Evolutionary conservation across 2,888 invertebrate species (phyloP), one percentile per base, ranked within the genome.

Genomic region (Glaucopsyche alexis): DNA sequence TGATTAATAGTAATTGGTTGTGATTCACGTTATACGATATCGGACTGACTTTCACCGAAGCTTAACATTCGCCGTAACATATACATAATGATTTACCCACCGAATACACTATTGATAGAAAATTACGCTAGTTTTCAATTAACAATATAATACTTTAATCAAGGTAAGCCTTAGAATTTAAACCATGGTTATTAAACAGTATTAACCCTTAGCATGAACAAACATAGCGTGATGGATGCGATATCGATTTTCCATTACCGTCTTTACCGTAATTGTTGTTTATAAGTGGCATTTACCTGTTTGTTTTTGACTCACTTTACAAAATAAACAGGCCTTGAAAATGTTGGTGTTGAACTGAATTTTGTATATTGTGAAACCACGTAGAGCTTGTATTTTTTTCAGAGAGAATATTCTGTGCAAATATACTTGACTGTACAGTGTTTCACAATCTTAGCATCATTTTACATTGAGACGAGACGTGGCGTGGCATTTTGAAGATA

Each of bases 241-340:
- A 71, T 74, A 73, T 74, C 76, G 76, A 76, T 73, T 74, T 72
- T 67, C 73, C 76, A 74, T 76, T 76, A 76, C 73, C 66, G 47
- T 72, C 72, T 64, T 72, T 66, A 72, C 72, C 72, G 29, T 72
- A 55, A 47, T 65, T 72, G 45, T 50, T 50, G 71, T 73, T 72
- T 64, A 74, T 60, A 69, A 67, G 64, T 69, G 69, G 71, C 70
- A 70, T 55, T 64, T 55, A 40, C 47, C 29, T 49, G 69, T 69
- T 69, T 69, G 49, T 29, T 49, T 69, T 69, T 69, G 14, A 47
- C 69, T 69, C 69, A 49, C 49, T 49, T 49, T 69, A 69, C 29
- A 47, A 69, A 69, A 47, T 49, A 49, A 19, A 69, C 11, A 16
- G 42, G n/a, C 16, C 66, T 42, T 19, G 29, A 69, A 69, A 69